These are phyloP conservation scores for Brotula barbata DNA, from an alignment of 2,797 vertebrate species.

Conservation along the genomic window DNA sequence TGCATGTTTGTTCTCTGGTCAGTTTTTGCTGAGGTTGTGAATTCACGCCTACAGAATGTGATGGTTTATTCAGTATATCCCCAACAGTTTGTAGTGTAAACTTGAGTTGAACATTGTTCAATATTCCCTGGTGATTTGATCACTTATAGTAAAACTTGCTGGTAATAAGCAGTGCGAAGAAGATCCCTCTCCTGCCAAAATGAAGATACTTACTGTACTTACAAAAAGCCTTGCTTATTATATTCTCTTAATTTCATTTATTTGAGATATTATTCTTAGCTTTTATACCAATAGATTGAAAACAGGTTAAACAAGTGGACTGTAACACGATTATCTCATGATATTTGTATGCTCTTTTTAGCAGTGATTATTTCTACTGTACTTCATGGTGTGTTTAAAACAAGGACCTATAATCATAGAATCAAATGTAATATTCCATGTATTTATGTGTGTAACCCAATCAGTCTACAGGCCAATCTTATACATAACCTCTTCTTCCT, in stretches of 20 bases:
- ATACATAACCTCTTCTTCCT: constrained; percentile 70
- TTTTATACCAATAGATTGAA: constrained; percentile 81
- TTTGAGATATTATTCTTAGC: constrained; percentile 74
- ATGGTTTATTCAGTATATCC: constrained; percentile 78
- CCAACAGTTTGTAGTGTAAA: constrained; percentile 74
- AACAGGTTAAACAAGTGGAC: constrained; percentile 75
- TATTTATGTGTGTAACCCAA: constrained; percentile 82
- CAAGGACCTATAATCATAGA: constrained; percentile 79
- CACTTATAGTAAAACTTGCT: constrained; percentile 66
- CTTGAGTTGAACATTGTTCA: constrained; percentile 70
- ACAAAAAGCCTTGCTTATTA: constrained; percentile 76
- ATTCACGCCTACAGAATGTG: constrained; percentile 76
- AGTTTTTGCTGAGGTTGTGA: constrained; percentile 78
- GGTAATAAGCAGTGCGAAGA: constrained; percentile 66
- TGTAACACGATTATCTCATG: constrained; percentile 82
- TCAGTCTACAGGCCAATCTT: constrained; percentile 79
- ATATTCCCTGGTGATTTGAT: constrained; percentile 73
- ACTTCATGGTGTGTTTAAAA: constrained; percentile 76
- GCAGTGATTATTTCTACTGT: constrained; percentile 81
- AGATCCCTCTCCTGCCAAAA: constrained; percentile 74
- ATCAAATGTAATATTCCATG: constrained; percentile 78
- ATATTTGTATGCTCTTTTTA: constrained; percentile 83
- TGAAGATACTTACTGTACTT: constrained; percentile 49
- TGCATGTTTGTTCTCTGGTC: constrained; percentile 84
- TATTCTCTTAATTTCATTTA: constrained; percentile 69